phyloP scores from a whole-genome alignment of 2,888 invertebrate species.

The Timema cristinae region DNA sequence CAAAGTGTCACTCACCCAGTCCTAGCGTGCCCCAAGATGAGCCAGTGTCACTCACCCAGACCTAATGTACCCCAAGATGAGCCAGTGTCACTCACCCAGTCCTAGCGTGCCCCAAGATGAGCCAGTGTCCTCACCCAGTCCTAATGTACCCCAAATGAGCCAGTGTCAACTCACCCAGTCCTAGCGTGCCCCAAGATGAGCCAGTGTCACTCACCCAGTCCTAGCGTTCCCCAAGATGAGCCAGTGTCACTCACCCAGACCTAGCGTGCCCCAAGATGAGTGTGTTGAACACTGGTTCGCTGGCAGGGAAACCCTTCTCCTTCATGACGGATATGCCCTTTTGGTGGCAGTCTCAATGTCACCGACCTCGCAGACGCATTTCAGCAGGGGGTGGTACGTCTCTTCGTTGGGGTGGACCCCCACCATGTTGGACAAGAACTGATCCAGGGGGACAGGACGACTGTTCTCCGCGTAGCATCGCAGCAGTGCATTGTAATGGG shows the following conservation, averaged over 20 bases:
- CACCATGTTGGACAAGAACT: slow-evolving; percentile 50
- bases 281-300: slow-evolving; percentile 55
- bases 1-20: too few relatives aligned
- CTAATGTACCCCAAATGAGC: too few relatives aligned
- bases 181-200: too few relatives aligned
- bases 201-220: too few relatives aligned
- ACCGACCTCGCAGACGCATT: slow-evolving; percentile 48
- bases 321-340: slow-evolving; percentile 61
- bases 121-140: too few relatives aligned
- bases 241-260: slow-evolving; percentile 51
- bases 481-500: slow-evolving; percentile 55
- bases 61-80: too few relatives aligned
- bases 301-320: slow-evolving; percentile 48
- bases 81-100: too few relatives aligned
- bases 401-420: slow-evolving; percentile 48
- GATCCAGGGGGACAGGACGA: slow-evolving; percentile 44
- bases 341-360: slow-evolving; percentile 54
- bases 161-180: too few relatives aligned
- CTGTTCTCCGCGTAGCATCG: slow-evolving; percentile 57
- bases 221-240: too few relatives aligned
- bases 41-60: too few relatives aligned
- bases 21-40: too few relatives aligned
- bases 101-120: too few relatives aligned
- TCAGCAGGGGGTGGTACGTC: slow-evolving; percentile 56
- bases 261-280: slow-evolving; percentile 58